A percentile compares a stretch with the other conserved stretches of the same genome.
Conservation (phyloP, 37 sponge, comb jelly and placozoan genomes). For the Tethya wilhelma region DNA sequence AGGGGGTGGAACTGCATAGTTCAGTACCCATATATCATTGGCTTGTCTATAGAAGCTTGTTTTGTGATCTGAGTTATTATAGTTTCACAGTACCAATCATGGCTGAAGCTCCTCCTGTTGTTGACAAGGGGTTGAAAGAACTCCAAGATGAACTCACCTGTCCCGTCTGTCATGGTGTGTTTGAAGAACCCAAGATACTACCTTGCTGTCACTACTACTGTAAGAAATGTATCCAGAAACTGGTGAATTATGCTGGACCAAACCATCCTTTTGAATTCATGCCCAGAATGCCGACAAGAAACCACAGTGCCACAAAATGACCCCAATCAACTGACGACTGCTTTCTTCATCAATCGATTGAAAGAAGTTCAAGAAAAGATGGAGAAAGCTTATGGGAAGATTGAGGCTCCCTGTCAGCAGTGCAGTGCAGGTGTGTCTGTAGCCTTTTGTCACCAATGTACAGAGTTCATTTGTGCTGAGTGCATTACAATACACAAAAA, state of each 20-base stretch:
- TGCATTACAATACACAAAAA: not conserved
- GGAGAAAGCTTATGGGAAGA: slow-evolving; percentile 24
- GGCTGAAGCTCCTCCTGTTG: too few relatives aligned
- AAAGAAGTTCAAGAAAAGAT: slow-evolving; percentile 27
- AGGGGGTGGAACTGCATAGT: too few relatives aligned
- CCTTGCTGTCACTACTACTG: slow-evolving; percentile 62
- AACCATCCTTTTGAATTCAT: slow-evolving; percentile 32
- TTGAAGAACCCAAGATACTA: slow-evolving; percentile 37
- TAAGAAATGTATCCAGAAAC: slow-evolving; percentile 26
- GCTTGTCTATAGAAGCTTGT: too few relatives aligned
- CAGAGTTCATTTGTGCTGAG: slow-evolving; percentile 25
- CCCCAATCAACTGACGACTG: slow-evolving; percentile 14
- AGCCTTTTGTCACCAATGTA: slow-evolving; percentile 42
- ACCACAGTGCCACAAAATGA: slow-evolving; percentile 15
- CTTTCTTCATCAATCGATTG: slow-evolving; percentile 39
- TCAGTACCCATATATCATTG: too few relatives aligned
- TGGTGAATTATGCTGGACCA: slow-evolving; percentile 12
- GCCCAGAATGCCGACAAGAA: slow-evolving; percentile 39
- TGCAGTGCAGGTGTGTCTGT: not conserved
- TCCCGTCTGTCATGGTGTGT: slow-evolving; percentile 38
- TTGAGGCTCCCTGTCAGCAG: slow-evolving; percentile 21
- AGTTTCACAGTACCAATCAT: too few relatives aligned
- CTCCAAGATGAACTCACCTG: slow-evolving; percentile 50
- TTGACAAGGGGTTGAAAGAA: slow-evolving; percentile 2
- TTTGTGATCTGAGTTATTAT: too few relatives aligned